These are phyloP conservation scores for Drusus annulatus DNA, from an alignment of 1,140 invertebrate genomes.

Conservation along the genomic window DNA sequence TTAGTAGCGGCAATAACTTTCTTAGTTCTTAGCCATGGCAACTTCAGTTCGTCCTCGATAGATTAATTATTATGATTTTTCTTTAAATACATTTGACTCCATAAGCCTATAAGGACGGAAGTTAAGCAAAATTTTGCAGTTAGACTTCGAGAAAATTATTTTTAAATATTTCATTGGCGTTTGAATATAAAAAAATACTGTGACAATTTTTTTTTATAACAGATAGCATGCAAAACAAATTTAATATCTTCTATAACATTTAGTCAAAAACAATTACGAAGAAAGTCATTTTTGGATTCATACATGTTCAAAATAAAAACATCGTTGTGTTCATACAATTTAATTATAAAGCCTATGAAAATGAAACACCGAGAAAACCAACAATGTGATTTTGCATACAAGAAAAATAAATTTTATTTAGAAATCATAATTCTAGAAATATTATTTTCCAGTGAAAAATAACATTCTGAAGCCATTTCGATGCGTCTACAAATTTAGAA, in stretches of 20 bases:
- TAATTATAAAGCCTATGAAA: too few relatives aligned
- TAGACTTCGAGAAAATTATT: neutral
- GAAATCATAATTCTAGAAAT: neutral
- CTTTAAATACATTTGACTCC: too few relatives aligned
- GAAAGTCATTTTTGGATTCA: neutral
- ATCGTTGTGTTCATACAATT: too few relatives aligned
- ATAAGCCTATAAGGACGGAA: slow-evolving; percentile 6
- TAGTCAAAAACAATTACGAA: slow-evolving; percentile 42
- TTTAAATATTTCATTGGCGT: neutral
- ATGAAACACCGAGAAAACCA: too few relatives aligned
- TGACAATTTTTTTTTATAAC: neutral
- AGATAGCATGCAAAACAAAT: slow-evolving; percentile 2
- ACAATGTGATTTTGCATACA: too few relatives aligned
- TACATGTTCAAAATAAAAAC: too few relatives aligned
- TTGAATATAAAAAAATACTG: too few relatives aligned
- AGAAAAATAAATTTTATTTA: too few relatives aligned
- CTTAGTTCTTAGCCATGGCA: too few relatives aligned
- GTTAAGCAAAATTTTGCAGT: neutral
- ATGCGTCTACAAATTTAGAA: neutral
- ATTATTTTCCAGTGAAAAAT: slow-evolving; percentile 8
- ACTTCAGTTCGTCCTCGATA: too few relatives aligned
- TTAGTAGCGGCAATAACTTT: too few relatives aligned
- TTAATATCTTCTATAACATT: slow-evolving; percentile 36
- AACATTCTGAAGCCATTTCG: slow-evolving; percentile 7
- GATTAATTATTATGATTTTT: too few relatives aligned